Conservation (phyloP, 2,797 vertebrate species). For the Oreortyx pictus region DNA sequence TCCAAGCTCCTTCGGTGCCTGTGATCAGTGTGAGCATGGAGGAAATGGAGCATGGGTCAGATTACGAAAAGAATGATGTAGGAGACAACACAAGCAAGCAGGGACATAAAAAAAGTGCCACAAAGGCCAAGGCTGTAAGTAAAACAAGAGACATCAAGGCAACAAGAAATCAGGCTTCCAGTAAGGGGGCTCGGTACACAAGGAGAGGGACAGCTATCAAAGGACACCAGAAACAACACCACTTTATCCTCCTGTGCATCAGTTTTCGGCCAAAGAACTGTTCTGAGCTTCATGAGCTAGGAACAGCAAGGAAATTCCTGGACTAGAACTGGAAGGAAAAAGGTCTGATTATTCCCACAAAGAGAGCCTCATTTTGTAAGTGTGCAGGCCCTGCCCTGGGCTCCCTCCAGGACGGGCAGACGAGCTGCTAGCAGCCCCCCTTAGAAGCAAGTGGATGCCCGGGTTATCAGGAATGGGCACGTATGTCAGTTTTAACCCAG, state of each 20-base stretch:
- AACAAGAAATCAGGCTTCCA: background rate
- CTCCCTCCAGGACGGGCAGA: background rate
- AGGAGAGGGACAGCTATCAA: background rate
- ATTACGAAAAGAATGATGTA: background rate
- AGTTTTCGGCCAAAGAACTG: background rate
- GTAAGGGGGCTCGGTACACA: rapidly evolving
- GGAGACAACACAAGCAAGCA: background rate
- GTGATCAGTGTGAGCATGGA: rapidly evolving
- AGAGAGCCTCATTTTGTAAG: background rate
- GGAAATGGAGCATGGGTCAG: background rate
- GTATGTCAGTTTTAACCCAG: background rate
- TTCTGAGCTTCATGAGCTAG: background rate
- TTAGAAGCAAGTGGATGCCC: background rate
- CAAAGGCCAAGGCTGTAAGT: background rate
- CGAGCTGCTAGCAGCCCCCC: background rate
- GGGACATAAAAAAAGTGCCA: background rate
- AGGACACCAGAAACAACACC: background rate
- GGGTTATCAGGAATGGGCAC: background rate
- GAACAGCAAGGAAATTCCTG: background rate
- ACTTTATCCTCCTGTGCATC: background rate
- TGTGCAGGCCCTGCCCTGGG: background rate
- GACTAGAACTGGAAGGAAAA: background rate
- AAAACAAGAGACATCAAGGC: background rate
- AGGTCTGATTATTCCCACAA: background rate
- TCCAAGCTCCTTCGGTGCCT: background rate